Base-by-base conservation (phyloP, 2,113 vertebrate genomes). In the Otis tarda region DNA sequence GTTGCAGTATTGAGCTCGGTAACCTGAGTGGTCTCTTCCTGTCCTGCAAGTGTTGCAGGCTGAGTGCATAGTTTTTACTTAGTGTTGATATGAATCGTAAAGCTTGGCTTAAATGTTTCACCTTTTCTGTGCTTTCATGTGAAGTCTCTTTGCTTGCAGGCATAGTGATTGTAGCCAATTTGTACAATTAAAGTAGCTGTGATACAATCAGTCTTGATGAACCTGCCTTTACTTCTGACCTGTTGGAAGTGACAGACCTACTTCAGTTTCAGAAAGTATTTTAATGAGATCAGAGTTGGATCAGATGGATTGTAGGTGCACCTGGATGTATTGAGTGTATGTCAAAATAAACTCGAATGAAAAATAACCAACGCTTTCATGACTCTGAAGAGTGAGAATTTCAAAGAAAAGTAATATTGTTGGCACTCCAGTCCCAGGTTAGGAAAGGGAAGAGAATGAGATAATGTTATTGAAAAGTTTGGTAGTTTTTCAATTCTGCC, bases 161-260 rank as follows among this genome's bases (percentile, higher is more conserved):
- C 11, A 0, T 24, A 27, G 23, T 14, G 21, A 31, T 76, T 0
- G 0, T 37, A 49, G 49, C 41, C 13, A 21, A 1, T 56, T 63
- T 9, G 22, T 86, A n/a, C 55, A 22, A 6, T 67, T 61, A 45
- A 52, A 67, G 25, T 45, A n/a, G 13, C 11, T 35, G 49, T 28
- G 41, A 23, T 70, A 37, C 45, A 55, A 1, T 49, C n/a, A 28
- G 45, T 25, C 69, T 65, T 69, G 43, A 45, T 37, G 76, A 87
- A 41, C n/a, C 41, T 41, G 37, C 55, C 27, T 55, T 57, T 64
- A 9, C n/a, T 53, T 86, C 70, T 67, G 52, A 82, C 14, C 33
- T 0, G 0, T 47, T 52, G 64, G n/a, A 78, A 61, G 2, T 53
- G 65, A 17, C 60, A 69, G 77, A 37, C 9, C 9, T 77, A 4